phyloP scores from a whole-genome alignment of 2,113 vertebrate species.

The Plestiodon gilberti region DNA sequence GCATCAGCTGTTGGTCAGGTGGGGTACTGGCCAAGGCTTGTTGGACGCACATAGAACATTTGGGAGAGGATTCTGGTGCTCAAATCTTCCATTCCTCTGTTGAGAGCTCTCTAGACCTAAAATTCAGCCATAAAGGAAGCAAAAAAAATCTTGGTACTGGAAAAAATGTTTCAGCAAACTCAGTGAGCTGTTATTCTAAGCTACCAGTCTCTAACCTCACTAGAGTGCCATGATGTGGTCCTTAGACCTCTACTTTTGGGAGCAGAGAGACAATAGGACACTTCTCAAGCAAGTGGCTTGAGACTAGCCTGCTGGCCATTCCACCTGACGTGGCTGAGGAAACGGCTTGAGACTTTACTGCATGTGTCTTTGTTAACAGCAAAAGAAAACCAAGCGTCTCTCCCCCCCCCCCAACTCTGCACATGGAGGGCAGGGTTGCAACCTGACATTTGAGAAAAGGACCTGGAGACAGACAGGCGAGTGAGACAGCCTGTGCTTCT shows the following conservation, averaged over 20 bases:
- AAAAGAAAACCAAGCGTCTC: not conserved
- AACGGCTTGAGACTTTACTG: not conserved
- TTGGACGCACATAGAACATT: not conserved
- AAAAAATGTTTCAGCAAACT: too few relatives aligned
- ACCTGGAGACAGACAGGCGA: not conserved
- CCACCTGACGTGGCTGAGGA: not conserved
- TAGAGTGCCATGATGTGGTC: not conserved
- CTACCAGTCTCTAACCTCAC: too few relatives aligned
- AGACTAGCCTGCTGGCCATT: too few relatives aligned
- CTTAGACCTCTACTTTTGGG: not conserved
- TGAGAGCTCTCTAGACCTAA: not conserved
- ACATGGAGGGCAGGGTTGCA: slow-evolving; percentile 51
- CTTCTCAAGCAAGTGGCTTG: too few relatives aligned
- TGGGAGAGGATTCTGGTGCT: not conserved
- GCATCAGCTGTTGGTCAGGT: too few relatives aligned
- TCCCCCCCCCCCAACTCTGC: not conserved
- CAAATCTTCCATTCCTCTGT: not conserved
- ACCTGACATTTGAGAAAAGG: slow-evolving; percentile 7
- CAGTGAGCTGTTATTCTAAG: not conserved
- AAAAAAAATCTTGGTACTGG: not conserved
- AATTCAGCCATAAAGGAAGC: not conserved
- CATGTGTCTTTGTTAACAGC: not conserved
- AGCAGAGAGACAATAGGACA: not conserved
- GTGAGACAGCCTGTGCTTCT: slow-evolving; percentile 37
- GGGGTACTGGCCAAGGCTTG: too few relatives aligned